These are phyloP conservation scores for Terrapene triunguis DNA, from an alignment of 2,113 vertebrate genomes.

Conservation along the genomic window DNA sequence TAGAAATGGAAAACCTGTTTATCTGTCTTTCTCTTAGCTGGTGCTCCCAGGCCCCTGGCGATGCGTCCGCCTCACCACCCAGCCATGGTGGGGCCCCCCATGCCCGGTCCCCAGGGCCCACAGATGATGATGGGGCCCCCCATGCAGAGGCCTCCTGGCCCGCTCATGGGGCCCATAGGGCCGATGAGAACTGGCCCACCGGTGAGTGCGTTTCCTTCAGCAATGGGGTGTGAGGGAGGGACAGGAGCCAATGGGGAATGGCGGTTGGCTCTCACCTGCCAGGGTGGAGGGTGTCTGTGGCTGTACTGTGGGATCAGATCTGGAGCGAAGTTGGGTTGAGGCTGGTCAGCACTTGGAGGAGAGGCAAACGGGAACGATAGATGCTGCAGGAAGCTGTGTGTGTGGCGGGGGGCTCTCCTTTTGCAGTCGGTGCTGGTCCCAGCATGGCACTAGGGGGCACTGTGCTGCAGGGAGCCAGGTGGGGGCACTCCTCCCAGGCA, in stretches of 20 bases:
- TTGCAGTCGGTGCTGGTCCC: background rate
- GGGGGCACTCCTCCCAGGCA: no score
- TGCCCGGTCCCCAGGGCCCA: constrained; percentile 88
- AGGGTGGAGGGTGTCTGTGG: no score
- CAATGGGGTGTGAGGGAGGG: no score
- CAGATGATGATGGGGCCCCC: constrained; percentile 90
- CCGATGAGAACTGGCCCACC: constrained; percentile 73
- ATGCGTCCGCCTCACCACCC: constrained; percentile 74
- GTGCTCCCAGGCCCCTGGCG: constrained; percentile 81
- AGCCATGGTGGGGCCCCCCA: constrained; percentile 85
- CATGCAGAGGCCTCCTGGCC: constrained; percentile 81
- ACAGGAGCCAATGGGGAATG: background rate
- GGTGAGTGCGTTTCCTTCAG: constrained; percentile 45
- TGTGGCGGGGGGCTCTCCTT: background rate
- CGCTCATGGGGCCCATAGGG: constrained; percentile 76
- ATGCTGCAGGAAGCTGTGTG: no score
- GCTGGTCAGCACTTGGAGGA: background rate
- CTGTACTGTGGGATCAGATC: background rate
- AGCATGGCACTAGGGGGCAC: background rate
- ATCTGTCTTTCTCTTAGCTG: constrained; percentile 63
- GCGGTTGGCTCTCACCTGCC: fast-evolving
- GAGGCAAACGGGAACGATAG: fast-evolving
- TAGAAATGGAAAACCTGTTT: background rate
- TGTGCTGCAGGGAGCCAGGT: no score
- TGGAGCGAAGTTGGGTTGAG: background rate